A percentile compares a stretch with the other conserved stretches of the same genome.
phyloP scores from a whole-genome alignment of 2,888 invertebrate species.

The Ophion ventricosus region DNA sequence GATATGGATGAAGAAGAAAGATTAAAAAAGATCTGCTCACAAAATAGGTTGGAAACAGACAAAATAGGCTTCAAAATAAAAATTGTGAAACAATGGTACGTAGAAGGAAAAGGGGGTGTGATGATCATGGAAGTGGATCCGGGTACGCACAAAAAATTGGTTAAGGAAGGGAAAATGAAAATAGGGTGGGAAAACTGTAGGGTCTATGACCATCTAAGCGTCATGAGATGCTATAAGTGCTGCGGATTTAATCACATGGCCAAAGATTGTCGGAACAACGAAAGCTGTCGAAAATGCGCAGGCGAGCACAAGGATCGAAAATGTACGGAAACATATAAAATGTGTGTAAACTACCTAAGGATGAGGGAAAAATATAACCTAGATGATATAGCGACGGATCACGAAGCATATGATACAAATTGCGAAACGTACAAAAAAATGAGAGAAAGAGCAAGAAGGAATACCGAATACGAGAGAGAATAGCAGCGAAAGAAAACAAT shows the following conservation, averaged over 20 bases:
- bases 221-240: slow-evolving; percentile 58
- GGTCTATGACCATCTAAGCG: slow-evolving; percentile 45
- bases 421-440: slow-evolving; percentile 42
- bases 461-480: slow-evolving; percentile 22
- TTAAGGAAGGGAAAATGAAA: slow-evolving; percentile 26
- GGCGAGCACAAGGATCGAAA: slow-evolving; percentile 37
- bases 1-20: slow-evolving; percentile 39
- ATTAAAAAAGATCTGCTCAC: slow-evolving; percentile 13
- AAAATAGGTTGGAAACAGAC: background rate
- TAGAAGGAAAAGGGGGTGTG: background rate
- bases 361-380: slow-evolving; percentile 32
- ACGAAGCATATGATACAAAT: slow-evolving; percentile 29
- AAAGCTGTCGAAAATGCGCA: slow-evolving; percentile 55
- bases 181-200: slow-evolving; percentile 49
- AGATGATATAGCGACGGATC: slow-evolving; percentile 33
- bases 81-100: slow-evolving; percentile 5
- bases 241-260: slow-evolving; percentile 59
- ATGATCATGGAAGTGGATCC: slow-evolving; percentile 41
- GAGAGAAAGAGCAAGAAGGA: slow-evolving; percentile 28
- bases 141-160: slow-evolving; percentile 6
- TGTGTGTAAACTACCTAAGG: slow-evolving; percentile 54
- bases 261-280: slow-evolving; percentile 53
- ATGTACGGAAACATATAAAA: slow-evolving; percentile 34
- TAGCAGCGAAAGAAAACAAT: slow-evolving; percentile 51
- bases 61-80: slow-evolving; percentile 16